Evolutionary conservation across 2,797 vertebrate species (phyloP).

Genomic region (Thaleichthys pacificus): DNA sequence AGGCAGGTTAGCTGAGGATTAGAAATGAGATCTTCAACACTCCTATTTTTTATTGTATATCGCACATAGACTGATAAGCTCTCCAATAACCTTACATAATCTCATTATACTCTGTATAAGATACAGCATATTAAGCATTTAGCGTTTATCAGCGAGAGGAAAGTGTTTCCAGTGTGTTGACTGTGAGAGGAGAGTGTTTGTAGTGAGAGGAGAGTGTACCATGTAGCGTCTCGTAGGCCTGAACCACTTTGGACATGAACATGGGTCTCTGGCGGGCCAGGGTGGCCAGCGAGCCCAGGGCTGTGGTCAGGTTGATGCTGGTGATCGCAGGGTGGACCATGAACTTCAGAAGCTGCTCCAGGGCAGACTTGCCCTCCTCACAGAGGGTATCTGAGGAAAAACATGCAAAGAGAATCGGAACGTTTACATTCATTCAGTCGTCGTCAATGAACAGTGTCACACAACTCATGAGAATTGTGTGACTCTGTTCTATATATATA

Average conservation of each 20-base stretch:
- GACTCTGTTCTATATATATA: neutral
- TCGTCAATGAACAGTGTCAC: no score
- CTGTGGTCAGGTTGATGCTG: constrained; percentile 94
- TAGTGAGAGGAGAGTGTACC: constrained; percentile 66
- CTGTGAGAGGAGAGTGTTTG: no score
- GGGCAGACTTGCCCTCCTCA: constrained; percentile 85
- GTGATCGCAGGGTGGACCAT: constrained; percentile 97
- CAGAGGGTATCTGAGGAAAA: constrained; percentile 74
- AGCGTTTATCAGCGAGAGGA: no score
- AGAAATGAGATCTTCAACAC: neutral
- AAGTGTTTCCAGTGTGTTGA: no score
- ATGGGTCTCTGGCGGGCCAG: constrained; percentile 92
- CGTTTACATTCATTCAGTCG: neutral
- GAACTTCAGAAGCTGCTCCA: constrained; percentile 92
- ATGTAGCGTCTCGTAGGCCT: constrained; percentile 90
- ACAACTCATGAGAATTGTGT: no score
- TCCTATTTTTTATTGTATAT: neutral
- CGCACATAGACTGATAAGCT: neutral
- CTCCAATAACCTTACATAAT: neutral
- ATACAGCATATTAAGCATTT: neutral
- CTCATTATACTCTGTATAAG: neutral
- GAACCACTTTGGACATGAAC: constrained; percentile 97
- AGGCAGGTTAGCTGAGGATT: constrained; percentile 84
- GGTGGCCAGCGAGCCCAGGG: constrained; percentile 87
- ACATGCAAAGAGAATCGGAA: neutral